Conservation (phyloP, 2,888 invertebrate genomes). For the Linnaemya tessellans region DNA sequence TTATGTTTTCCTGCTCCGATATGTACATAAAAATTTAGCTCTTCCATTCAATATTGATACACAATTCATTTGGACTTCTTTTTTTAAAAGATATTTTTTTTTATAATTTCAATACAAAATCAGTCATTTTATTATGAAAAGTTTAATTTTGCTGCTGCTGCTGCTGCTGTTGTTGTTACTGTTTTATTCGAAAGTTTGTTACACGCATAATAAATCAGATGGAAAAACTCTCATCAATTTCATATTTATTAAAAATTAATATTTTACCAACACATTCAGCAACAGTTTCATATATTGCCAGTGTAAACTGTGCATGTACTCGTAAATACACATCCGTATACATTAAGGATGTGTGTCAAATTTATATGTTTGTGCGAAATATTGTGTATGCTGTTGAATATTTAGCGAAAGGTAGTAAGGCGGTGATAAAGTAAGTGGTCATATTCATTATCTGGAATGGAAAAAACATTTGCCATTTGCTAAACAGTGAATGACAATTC, state of each 20-base stretch:
- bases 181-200: slow-evolving; percentile 25
- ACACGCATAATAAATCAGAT: slow-evolving; percentile 65
- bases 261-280: slow-evolving; percentile 71
- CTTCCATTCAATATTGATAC: background rate
- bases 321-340: background rate
- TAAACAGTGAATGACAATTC: background rate
- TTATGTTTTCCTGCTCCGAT: too few relatives aligned
- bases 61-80: background rate
- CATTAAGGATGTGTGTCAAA: background rate
- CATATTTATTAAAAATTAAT: slow-evolving; percentile 80
- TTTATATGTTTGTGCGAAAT: background rate
- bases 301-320: background rate
- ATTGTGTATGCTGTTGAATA: background rate
- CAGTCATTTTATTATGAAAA: slow-evolving; percentile 11
- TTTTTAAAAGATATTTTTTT: background rate
- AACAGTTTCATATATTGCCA: slow-evolving; percentile 15
- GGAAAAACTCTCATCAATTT: slow-evolving; percentile 78
- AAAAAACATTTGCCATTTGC: background rate
- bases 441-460: background rate
- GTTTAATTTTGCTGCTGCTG: background rate
- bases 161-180: background rate
- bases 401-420: background rate
- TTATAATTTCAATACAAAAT: background rate
- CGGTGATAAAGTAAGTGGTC: background rate
- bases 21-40: background rate